Conservation (phyloP, 2,888 invertebrate genomes). For the Hermodice carunculata region DNA sequence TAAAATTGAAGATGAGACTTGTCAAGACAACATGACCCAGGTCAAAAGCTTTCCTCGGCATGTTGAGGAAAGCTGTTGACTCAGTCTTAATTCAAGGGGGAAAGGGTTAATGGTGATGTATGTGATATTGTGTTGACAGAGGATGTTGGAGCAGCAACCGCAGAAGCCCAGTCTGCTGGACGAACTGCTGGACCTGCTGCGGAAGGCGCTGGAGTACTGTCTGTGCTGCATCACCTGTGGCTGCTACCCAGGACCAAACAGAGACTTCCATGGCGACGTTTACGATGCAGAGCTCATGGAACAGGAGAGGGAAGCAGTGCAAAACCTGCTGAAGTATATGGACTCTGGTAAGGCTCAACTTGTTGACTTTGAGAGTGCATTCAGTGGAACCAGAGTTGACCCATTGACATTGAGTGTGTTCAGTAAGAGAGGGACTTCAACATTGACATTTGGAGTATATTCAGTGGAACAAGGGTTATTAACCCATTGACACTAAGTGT, state of each 20-base stretch:
- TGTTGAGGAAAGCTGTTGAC: too few species aligned
- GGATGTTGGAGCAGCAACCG: too few species aligned
- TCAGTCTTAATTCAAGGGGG: too few species aligned
- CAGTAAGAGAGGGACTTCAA: neutral
- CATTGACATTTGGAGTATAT: too few species aligned
- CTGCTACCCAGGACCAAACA: conserved; percentile 44
- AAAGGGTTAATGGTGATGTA: too few species aligned
- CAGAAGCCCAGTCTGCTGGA: conserved; percentile 46
- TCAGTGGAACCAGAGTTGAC: neutral
- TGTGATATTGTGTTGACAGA: too few species aligned
- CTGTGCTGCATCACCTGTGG: conserved; percentile 56
- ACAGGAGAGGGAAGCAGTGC: conserved; percentile 51
- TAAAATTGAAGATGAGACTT: too few species aligned
- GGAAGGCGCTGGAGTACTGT: conserved; percentile 49
- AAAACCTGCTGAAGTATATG: conserved; percentile 53
- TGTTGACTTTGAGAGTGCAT: neutral
- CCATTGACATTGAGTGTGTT: neutral
- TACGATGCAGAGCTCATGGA: conserved; percentile 53
- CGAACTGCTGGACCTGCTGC: conserved; percentile 47
- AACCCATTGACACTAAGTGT: too few species aligned
- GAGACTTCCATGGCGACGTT: conserved; percentile 43
- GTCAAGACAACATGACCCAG: too few species aligned
- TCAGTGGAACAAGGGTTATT: too few species aligned
- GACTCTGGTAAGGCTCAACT: conserved; percentile 46
- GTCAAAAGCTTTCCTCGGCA: too few species aligned